A percentile compares a stretch with the other conserved stretches of the same genome.
Evolutionary conservation across 1,140 invertebrate genomes (phyloP).

Genomic region (Hermetia illucens): DNA sequence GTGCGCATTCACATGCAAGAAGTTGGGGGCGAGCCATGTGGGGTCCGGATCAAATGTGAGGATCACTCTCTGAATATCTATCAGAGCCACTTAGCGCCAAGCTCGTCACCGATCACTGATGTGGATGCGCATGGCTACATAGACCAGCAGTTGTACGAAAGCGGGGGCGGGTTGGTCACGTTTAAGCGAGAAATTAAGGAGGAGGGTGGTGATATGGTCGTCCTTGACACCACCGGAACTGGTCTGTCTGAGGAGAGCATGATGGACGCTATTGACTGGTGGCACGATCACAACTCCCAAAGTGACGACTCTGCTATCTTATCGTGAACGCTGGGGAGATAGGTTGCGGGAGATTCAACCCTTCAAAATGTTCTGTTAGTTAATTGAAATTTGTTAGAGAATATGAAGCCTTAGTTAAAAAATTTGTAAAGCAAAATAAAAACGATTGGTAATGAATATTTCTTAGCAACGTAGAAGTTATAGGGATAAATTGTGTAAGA

Average conservation of each 20-base stretch:
- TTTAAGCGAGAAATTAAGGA: slow-evolving; percentile 25
- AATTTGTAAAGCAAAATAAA: too few species aligned
- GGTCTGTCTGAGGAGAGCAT: slow-evolving; percentile 29
- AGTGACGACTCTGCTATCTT: slow-evolving; percentile 21
- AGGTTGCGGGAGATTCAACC: too few species aligned
- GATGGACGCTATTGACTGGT: slow-evolving; percentile 35
- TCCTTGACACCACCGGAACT: slow-evolving; percentile 19
- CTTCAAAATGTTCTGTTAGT: too few species aligned
- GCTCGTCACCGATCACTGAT: slow-evolving; percentile 13
- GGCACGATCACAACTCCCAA: slow-evolving; percentile 32
- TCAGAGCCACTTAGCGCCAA: slow-evolving; percentile 10
- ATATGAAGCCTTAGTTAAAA: too few species aligned
- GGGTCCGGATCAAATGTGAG: neutral
- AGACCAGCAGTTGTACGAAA: slow-evolving; percentile 6
- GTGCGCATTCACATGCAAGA: neutral
- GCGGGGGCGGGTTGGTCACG: slow-evolving; percentile 17
- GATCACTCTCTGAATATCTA: neutral
- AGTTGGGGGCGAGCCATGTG: too few species aligned
- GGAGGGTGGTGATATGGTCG: slow-evolving; percentile 17
- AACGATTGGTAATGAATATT: too few species aligned
- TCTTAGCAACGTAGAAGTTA: too few species aligned
- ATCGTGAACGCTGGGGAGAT: too few species aligned
- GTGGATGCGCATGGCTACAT: slow-evolving; percentile 11
- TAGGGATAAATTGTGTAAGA: too few species aligned
- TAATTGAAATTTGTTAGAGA: too few species aligned